Conservation (phyloP, 1,140 invertebrate genomes). For the Pantala flavescens region DNA sequence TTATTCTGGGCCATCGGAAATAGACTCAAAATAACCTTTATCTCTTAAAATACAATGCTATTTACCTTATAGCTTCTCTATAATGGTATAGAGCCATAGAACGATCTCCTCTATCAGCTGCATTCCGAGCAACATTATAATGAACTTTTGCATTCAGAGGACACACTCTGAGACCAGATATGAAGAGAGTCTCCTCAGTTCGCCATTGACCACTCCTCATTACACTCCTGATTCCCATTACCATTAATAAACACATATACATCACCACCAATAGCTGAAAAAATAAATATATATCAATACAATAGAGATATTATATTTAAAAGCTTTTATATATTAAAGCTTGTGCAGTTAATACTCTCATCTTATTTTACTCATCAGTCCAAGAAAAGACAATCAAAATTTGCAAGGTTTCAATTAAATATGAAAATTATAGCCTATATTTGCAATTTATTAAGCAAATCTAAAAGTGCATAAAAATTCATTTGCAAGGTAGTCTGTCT, state of each 20-base stretch:
- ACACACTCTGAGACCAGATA: conserved; percentile 61
- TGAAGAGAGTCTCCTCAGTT: conserved; percentile 59
- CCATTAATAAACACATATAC: conserved; percentile 34
- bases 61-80: conserved; percentile 58
- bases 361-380: too few relatives aligned
- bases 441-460: too few relatives aligned
- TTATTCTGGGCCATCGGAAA: too few relatives aligned
- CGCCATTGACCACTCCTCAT: conserved; percentile 69
- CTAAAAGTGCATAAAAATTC: too few relatives aligned
- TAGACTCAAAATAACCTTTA: too few relatives aligned
- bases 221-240: conserved; percentile 51
- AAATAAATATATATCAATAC: not conserved
- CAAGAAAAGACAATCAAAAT: too few relatives aligned
- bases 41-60: not conserved
- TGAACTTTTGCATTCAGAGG: conserved; percentile 90
- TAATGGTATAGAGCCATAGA: conserved; percentile 62
- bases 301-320: too few relatives aligned
- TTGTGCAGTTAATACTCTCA: too few relatives aligned
- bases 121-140: conserved; percentile 87
- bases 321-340: too few relatives aligned
- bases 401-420: too few relatives aligned
- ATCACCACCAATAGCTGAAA: not conserved
- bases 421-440: too few relatives aligned
- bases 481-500: too few relatives aligned
- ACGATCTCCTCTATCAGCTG: conserved; percentile 60